These are phyloP conservation scores for Metalampra italica DNA, from an alignment of 2,888 invertebrate species.

Conservation along the genomic window DNA sequence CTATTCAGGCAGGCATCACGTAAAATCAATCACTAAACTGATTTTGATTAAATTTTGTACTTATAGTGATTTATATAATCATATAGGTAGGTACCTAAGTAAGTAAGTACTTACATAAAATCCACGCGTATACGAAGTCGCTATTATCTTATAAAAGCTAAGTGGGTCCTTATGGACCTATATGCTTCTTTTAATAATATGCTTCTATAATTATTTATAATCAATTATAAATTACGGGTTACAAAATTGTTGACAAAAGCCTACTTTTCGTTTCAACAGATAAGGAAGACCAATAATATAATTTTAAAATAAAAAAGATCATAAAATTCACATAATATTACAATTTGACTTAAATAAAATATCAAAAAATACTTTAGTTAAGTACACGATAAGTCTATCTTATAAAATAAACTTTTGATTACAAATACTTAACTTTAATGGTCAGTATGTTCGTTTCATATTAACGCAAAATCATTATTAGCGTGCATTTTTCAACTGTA, in stretches of 20 bases:
- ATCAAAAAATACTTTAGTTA: constrained; percentile 1
- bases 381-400: neutral
- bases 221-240: neutral
- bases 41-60: no score
- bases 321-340: constrained; percentile 1
- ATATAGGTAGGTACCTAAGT: no score
- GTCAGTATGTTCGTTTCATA: constrained; percentile 1
- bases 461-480: constrained; percentile 30
- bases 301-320: neutral
- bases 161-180: no score
- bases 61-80: no score
- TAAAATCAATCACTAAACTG: no score
- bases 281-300: neutral
- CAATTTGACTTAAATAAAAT: neutral
- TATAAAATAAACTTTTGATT: constrained; percentile 4
- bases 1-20: no score
- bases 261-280: neutral
- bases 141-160: no score
- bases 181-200: no score
- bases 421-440: constrained; percentile 1
- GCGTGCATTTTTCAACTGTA: constrained; percentile 29
- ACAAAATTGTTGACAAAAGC: neutral
- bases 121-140: no score
- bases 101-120: no score
- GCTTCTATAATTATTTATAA: no score